Evolutionary conservation across 2,113 vertebrate species (phyloP).

Genomic region (Clupea harengus): DNA sequence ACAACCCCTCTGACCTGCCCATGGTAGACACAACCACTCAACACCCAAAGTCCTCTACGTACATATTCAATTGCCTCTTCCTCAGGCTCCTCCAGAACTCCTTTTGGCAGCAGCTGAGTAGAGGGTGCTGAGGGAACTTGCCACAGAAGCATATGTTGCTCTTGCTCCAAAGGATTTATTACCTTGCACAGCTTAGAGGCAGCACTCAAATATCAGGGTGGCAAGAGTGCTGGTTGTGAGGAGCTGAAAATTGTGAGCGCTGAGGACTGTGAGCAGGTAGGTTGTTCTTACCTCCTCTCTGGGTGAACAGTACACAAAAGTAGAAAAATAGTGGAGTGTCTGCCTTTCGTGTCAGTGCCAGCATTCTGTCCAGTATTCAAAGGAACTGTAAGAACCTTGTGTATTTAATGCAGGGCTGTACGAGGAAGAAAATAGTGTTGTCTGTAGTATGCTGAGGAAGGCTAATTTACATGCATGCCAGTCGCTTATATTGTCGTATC

Average conservation of each 20-base stretch:
- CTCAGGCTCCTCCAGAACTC: constrained; percentile 51
- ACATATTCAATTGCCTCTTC: constrained; percentile 55
- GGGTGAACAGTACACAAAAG: constrained; percentile 14
- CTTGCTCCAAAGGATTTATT: constrained; percentile 66
- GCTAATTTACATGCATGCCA: background rate
- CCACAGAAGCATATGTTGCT: constrained; percentile 50
- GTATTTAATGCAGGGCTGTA: background rate
- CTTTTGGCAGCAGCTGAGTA: constrained; percentile 60
- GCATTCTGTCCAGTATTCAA: background rate
- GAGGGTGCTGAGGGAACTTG: constrained; percentile 44
- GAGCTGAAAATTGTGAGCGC: constrained; percentile 52
- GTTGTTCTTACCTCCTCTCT: constrained; percentile 46
- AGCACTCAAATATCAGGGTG: constrained; percentile 58
- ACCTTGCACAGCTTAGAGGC: constrained; percentile 60
- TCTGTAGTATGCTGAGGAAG: background rate
- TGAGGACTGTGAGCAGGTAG: constrained; percentile 68
- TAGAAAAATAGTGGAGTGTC: constrained; percentile 13
- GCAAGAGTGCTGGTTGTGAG: constrained; percentile 58
- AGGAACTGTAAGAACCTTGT: background rate
- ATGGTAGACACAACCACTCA: constrained; percentile 18
- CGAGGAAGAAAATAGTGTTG: background rate
- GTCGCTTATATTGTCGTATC: background rate
- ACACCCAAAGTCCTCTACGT: constrained; percentile 30
- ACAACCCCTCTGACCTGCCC: constrained; percentile 12
- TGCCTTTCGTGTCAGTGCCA: background rate